Evolutionary conservation across 1,140 invertebrate genomes (phyloP), one percentile per base, ranked within the genome.

Genomic region (Euwallacea similis): DNA sequence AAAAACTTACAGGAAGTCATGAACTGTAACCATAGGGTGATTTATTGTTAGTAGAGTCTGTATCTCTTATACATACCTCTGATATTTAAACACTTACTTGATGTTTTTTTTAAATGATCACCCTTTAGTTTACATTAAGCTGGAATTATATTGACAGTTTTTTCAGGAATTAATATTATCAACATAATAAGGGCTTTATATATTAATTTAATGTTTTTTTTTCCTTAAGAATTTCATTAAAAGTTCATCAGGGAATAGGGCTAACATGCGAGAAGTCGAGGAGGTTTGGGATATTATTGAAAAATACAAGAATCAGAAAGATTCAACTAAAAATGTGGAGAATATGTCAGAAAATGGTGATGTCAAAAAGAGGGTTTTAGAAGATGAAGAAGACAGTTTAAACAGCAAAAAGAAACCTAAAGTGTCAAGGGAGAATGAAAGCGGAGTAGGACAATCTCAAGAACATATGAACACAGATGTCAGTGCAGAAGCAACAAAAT

Each of bases 241-340:
- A 75, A 91, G 85, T 81, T 84, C 87, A 33, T 73, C 80, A 15
- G 85, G 87, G 43, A 81, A 85, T 11, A 86, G 84, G 80, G 83
- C 84, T 41, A 86, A 85, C 63, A 79, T 78, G 53, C 77, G 83
- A 55, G 83, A 89, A 69, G 85, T 90, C 61, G 86, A 89, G 53
- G 85, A 84, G 69, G 87, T 90, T 9, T 93, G 90, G 90, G 79
- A 85, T 50, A 85, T 91, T 73, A 88, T 93, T 71, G 89, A 91
- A 76, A 85, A 83, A 60, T 87, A 90, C 73, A 84, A 73, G 65
- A 71, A 72, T 15, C 69, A 61, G 60, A 72, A 16, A 58, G 54
- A 15, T 62, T n/a, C 33, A 63, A 46, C 9, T 33, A 33, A 33
- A 33, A 33, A 33, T 33, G 21, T 33, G 1, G 21, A 33, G 21